Percentiles rank a stretch among this genome's conserved stretches.
Conservation (phyloP, 1,140 invertebrate genomes). For the Nymphalis io region DNA sequence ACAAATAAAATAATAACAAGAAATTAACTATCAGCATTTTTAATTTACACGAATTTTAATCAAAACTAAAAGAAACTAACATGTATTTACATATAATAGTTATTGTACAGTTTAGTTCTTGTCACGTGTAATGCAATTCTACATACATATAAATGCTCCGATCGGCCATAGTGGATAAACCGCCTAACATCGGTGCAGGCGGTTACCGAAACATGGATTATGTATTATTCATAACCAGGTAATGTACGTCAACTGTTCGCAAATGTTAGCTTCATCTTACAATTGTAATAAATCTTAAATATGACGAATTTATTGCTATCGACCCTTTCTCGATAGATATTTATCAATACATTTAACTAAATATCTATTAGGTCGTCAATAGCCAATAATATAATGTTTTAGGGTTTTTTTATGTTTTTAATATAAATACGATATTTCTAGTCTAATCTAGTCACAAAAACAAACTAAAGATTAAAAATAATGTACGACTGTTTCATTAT, state of each 20-base stretch:
- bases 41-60: too few relatives aligned
- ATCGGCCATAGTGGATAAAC: not conserved
- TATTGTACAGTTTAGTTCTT: too few relatives aligned
- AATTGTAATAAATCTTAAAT: conserved; percentile 21
- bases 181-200: conserved; percentile 6
- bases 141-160: not conserved
- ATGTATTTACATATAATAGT: too few relatives aligned
- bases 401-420: not conserved
- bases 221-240: conserved; percentile 1
- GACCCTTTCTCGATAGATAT: conserved; percentile 1
- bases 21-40: too few relatives aligned
- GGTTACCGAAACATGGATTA: conserved; percentile 11
- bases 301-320: conserved; percentile 20
- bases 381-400: not conserved
- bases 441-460: too few relatives aligned
- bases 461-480: too few relatives aligned
- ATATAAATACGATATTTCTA: too few relatives aligned
- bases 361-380: not conserved
- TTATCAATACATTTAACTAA: not conserved
- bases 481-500: too few relatives aligned
- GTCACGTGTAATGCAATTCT: too few relatives aligned
- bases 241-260: conserved; percentile 13
- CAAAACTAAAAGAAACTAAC: too few relatives aligned
- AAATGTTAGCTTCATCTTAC: conserved; percentile 17
- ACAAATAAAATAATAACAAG: too few relatives aligned